Percentiles rank a stretch among this genome's conserved stretches.
phyloP scores from a whole-genome alignment of 2,888 invertebrate species.

The Apodemia duryi region DNA sequence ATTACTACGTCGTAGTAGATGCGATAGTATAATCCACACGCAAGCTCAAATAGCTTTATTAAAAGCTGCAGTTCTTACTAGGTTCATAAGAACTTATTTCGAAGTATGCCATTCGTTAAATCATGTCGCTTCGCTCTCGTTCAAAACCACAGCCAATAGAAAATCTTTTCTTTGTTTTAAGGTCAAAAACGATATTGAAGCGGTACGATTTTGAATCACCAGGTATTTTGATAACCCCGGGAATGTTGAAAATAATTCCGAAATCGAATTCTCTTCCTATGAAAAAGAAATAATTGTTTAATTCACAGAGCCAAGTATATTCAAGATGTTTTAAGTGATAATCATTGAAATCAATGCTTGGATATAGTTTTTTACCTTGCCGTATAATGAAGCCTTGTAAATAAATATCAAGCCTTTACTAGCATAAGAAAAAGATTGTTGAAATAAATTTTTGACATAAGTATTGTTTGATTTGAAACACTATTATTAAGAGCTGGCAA shows the following conservation, averaged over 20 bases:
- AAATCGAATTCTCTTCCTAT: slow-evolving; percentile 2
- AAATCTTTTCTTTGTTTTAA: too few species aligned
- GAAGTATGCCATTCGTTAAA: too few species aligned
- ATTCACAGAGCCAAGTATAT: slow-evolving; percentile 54
- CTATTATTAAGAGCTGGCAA: background rate
- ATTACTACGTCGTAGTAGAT: too few species aligned
- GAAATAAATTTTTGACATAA: slow-evolving; percentile 68
- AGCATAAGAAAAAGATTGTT: slow-evolving; percentile 71
- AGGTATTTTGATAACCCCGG: background rate
- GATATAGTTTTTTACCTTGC: slow-evolving; percentile 75
- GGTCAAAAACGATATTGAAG: too few species aligned
- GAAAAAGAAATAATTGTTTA: slow-evolving; percentile 21
- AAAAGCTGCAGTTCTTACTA: background rate
- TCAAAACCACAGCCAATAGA: too few species aligned
- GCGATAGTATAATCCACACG: too few species aligned
- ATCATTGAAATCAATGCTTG: slow-evolving; percentile 58
- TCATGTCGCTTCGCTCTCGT: too few species aligned
- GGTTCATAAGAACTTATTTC: background rate
- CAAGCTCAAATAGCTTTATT: too few species aligned
- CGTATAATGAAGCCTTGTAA: slow-evolving; percentile 76
- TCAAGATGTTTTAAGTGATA: slow-evolving; percentile 55
- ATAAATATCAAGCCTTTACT: slow-evolving; percentile 76
- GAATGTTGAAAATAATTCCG: background rate
- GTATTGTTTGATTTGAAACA: slow-evolving; percentile 51
- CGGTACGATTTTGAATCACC: too few species aligned